Evolutionary conservation across 2,888 invertebrate genomes (phyloP), one percentile per base, ranked within the genome.

Genomic region (Nipponacmea schrenckii): DNA sequence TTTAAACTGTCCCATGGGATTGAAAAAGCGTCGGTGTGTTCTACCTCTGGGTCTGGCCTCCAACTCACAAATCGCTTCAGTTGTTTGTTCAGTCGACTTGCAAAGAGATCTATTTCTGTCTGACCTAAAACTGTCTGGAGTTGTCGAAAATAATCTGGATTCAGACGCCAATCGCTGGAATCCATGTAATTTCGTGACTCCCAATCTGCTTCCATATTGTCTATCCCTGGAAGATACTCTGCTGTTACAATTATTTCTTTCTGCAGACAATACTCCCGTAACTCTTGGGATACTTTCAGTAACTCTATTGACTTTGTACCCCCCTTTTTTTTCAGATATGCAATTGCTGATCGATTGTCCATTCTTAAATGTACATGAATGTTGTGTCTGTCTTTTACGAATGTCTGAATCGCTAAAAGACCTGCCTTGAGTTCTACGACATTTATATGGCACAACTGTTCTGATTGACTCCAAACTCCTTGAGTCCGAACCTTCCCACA

Each of bases 281-380:
- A 44, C 20, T 26, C 20, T 64, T 64, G 31, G 7, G 31, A 24
- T 45, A 70, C 50, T 20, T 24, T 46, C n/a, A n/a, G n/a, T 46
- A 46, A 46, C 46, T 46, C 46, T 46, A 46, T 15, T 46, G 8
- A 46, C 46, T 46, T 15, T 46, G 46, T 15, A 8, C 46, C 68
- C 20, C 71, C 74, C 62, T 64, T 68, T 71, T 71, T 74, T 64
- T 74, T 71, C 31, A 74, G 48, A 15, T 71, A 68, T 10, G 64
- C 50, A 4, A 71, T 46, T 24, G 74, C 64, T 8, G 71, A 31
- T 20, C 24, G 67, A 56, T 71, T 70, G 68, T 74, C 70, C 45
- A 68, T 46, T 26, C 63, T 20, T 1, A 74, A 8, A 24, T 68
- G 67, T 14, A 71, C 68, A 64, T 74, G 64, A 20, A 67, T n/a